These are phyloP conservation scores for Thera britannica DNA, from an alignment of 2,888 invertebrate genomes.

Conservation along the genomic window DNA sequence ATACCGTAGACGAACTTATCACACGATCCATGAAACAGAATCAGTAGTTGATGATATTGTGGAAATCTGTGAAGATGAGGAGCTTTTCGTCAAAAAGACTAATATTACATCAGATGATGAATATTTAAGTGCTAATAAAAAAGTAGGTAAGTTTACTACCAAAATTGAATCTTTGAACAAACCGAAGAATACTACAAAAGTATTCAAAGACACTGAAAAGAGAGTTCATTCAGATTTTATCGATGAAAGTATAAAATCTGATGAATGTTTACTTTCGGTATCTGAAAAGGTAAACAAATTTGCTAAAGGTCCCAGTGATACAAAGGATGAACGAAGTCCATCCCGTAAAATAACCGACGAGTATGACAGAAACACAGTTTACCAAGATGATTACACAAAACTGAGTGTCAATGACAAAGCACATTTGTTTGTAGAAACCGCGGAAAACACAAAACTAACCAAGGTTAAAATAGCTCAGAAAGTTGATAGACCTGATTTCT, in stretches of 20 bases:
- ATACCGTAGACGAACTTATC: constrained; percentile 65
- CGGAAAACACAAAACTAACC: constrained; percentile 81
- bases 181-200: constrained; percentile 56
- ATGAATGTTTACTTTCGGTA: constrained; percentile 87
- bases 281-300: constrained; percentile 89
- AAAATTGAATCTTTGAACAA: constrained; percentile 67
- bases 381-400: constrained; percentile 78
- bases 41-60: constrained; percentile 85
- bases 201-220: constrained; percentile 66
- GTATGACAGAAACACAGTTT: constrained; percentile 83
- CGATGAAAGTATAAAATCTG: constrained; percentile 79
- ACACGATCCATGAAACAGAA: constrained; percentile 85
- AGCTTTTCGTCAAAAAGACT: constrained; percentile 69
- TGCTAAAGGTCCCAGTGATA: constrained; percentile 75
- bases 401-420: constrained; percentile 88
- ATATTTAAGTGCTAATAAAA: constrained; percentile 83
- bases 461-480: constrained; percentile 68
- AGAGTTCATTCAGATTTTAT: constrained; percentile 80
- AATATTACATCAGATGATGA: constrained; percentile 75
- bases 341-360: constrained; percentile 71
- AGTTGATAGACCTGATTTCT: constrained; percentile 80
- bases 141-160: constrained; percentile 80
- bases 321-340: constrained; percentile 70
- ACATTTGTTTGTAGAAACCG: constrained; percentile 86
- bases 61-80: constrained; percentile 82